phyloP scores from a whole-genome alignment of 1,140 invertebrate species.

The Cydia fagiglandana region DNA sequence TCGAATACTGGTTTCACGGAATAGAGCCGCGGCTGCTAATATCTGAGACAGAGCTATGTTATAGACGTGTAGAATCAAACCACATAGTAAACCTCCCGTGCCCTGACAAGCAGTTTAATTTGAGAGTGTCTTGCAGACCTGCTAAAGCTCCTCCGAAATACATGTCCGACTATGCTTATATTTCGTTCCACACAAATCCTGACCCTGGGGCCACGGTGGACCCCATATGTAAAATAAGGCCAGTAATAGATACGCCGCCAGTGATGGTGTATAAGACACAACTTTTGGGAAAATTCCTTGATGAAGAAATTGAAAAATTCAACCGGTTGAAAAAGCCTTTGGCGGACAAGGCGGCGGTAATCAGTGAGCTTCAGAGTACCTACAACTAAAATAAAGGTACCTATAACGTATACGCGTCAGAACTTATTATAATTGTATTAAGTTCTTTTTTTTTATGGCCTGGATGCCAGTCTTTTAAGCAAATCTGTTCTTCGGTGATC shows the following conservation, averaged over 20 bases:
- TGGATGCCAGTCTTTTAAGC: too few species aligned
- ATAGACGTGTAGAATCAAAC: background rate
- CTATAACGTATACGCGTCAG: too few species aligned
- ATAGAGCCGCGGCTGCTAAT: background rate
- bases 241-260: background rate
- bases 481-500: too few species aligned
- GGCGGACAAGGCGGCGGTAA: background rate
- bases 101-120: background rate
- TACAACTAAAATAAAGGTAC: too few species aligned
- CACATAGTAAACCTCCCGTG: background rate
- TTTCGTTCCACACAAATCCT: background rate
- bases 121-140: background rate
- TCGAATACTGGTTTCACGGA: background rate
- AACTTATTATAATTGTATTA: too few species aligned
- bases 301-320: background rate
- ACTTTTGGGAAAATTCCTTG: background rate
- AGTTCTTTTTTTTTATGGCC: too few species aligned
- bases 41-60: background rate
- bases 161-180: background rate
- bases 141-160: background rate
- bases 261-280: conserved; percentile 1
- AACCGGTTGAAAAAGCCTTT: background rate
- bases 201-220: background rate
- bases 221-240: background rate
- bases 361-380: background rate